These are phyloP conservation scores for Chrysoperla carnea DNA, from an alignment of 1,140 invertebrate genomes.

Conservation along the genomic window DNA sequence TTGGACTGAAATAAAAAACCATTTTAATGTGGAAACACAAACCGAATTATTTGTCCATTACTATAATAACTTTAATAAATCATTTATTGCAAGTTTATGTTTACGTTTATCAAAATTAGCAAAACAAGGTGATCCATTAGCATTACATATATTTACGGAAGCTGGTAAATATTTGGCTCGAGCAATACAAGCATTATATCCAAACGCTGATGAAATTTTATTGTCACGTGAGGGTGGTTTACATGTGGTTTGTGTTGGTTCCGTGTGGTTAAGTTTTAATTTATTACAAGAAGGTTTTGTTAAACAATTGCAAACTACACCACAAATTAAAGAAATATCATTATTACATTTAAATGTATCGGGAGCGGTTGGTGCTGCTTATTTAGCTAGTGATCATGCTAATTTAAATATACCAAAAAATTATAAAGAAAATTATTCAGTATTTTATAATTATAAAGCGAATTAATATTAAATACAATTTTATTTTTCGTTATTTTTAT, in stretches of 20 bases:
- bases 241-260: constrained; percentile 82
- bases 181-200: constrained; percentile 50
- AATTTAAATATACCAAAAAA: constrained; percentile 24
- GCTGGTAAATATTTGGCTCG: constrained; percentile 60
- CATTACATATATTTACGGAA: constrained; percentile 51
- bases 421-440: constrained; percentile 28
- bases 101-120: constrained; percentile 51
- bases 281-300: constrained; percentile 54
- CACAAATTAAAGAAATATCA: constrained; percentile 34
- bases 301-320: constrained; percentile 28
- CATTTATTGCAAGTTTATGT: constrained; percentile 59
- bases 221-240: constrained; percentile 39
- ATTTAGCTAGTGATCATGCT: constrained; percentile 46
- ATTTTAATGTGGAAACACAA: constrained; percentile 60
- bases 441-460: constrained; percentile 20
- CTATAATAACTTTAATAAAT: constrained; percentile 74
- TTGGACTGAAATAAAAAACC: constrained; percentile 53
- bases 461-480: no score
- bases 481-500: no score
- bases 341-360: constrained; percentile 42
- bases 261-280: constrained; percentile 89
- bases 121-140: constrained; percentile 49
- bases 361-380: constrained; percentile 56
- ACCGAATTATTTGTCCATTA: constrained; percentile 51
- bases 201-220: constrained; percentile 42